phyloP scores from a whole-genome alignment of 1,140 invertebrate genomes.

The Hycleus cichorii region DNA sequence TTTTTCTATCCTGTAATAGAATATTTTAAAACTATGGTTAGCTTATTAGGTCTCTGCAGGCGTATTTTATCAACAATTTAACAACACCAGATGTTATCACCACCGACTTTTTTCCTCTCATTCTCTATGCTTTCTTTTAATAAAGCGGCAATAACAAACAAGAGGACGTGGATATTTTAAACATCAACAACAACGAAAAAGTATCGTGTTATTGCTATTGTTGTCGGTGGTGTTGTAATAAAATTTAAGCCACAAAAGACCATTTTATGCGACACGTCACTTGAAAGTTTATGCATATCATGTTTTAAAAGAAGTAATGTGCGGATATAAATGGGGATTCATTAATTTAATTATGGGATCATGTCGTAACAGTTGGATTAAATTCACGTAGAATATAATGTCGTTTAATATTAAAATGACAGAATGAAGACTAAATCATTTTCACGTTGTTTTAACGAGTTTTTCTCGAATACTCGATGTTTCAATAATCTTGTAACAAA shows the following conservation, averaged over 20 bases:
- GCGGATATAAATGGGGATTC: background rate
- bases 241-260: conserved; percentile 7
- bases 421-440: no score
- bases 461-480: no score
- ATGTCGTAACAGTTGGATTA: conserved; percentile 10
- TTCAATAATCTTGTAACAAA: no score
- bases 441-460: no score
- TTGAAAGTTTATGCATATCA: background rate
- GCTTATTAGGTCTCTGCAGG: no score
- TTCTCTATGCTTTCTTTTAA: background rate
- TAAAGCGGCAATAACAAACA: background rate
- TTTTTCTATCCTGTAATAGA: background rate
- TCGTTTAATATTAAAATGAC: no score
- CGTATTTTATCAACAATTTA: background rate
- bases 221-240: background rate
- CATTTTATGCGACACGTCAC: background rate
- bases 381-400: background rate
- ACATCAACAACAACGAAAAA: no score
- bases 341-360: conserved; percentile 12
- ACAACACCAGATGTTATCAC: background rate
- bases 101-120: background rate
- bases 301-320: background rate
- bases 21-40: no score
- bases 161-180: no score
- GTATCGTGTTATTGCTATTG: no score